Conservation (phyloP, 2,797 vertebrate species). For the Kryptolebias ocellatus region DNA sequence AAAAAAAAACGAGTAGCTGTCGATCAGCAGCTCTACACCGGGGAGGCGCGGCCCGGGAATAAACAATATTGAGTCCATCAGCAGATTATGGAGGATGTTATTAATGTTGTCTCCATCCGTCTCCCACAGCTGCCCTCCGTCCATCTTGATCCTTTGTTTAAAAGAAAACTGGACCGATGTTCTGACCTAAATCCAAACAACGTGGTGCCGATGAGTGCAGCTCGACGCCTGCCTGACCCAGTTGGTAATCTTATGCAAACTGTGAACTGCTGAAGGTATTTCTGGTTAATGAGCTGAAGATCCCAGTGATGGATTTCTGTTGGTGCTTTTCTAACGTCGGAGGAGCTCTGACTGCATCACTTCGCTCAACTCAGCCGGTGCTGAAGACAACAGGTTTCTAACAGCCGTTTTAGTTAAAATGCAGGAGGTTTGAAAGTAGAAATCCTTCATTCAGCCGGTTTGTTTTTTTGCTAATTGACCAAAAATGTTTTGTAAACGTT, state of each 20-base stretch:
- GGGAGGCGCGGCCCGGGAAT: slow-evolving; percentile 13
- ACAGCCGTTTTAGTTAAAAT: too few relatives aligned
- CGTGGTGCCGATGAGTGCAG: slow-evolving; percentile 11
- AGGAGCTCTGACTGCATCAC: neutral
- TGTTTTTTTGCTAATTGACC: too few relatives aligned
- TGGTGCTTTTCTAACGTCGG: slow-evolving; percentile 11
- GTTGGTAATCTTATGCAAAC: slow-evolving; percentile 53
- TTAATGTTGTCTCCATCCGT: slow-evolving; percentile 38
- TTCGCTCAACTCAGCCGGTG: slow-evolving; percentile 1
- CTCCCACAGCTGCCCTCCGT: slow-evolving; percentile 19
- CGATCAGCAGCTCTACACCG: slow-evolving; percentile 8
- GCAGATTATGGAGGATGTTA: slow-evolving; percentile 50
- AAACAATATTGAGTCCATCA: slow-evolving; percentile 59
- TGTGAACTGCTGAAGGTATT: slow-evolving; percentile 43
- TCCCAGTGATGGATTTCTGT: slow-evolving; percentile 29
- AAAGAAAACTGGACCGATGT: slow-evolving; percentile 33
- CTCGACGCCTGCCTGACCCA: slow-evolving; percentile 42
- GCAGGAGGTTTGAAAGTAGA: too few relatives aligned
- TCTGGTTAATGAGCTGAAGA: slow-evolving; percentile 43
- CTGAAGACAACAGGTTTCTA: too few relatives aligned
- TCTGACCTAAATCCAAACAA: slow-evolving; percentile 59
- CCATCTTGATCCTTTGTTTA: neutral
- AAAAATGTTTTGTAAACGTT: too few relatives aligned
- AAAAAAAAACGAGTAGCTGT: slow-evolving; percentile 28
- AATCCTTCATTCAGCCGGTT: too few relatives aligned